Conservation (phyloP, 2,113 vertebrate genomes). For the Muntiacus muntjak region DNA sequence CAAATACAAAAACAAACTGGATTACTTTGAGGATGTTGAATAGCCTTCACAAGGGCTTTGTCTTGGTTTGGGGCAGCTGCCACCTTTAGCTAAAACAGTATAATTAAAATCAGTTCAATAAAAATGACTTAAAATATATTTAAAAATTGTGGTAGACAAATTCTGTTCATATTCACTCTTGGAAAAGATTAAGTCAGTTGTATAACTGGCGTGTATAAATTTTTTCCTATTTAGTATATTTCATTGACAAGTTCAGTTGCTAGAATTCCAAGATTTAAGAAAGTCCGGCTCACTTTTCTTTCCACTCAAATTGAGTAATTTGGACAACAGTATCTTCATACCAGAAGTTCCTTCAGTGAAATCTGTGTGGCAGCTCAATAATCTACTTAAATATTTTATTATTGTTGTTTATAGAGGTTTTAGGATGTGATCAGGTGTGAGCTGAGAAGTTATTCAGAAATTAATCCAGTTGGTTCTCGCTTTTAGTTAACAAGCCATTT, state of each 20-base stretch:
- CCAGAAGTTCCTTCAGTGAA: not conserved
- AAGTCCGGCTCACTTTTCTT: not conserved
- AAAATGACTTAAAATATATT: slow-evolving; percentile 60
- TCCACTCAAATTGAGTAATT: not conserved
- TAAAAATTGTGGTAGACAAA: not conserved
- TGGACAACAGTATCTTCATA: not conserved
- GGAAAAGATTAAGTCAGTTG: not conserved
- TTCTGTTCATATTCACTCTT: not conserved
- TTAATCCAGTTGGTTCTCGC: not conserved
- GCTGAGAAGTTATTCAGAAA: not conserved
- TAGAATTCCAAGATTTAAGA: not conserved
- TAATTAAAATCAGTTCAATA: slow-evolving; percentile 78
- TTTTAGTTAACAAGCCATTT: not conserved
- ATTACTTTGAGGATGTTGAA: slow-evolving; percentile 69
- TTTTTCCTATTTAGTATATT: not conserved
- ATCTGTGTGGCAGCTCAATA: not conserved
- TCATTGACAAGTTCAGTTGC: not conserved
- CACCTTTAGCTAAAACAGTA: slow-evolving; percentile 66
- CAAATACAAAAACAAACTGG: slow-evolving; percentile 65
- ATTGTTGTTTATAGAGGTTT: not conserved
- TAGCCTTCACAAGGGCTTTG: slow-evolving; percentile 64
- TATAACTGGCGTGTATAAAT: not conserved
- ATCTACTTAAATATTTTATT: not conserved
- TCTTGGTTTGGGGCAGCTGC: slow-evolving; percentile 69
- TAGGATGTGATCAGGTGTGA: not conserved